These are phyloP conservation scores for Drosophila busckii DNA, from an alignment of 1,140 invertebrate species.

Conservation along the genomic window DNA sequence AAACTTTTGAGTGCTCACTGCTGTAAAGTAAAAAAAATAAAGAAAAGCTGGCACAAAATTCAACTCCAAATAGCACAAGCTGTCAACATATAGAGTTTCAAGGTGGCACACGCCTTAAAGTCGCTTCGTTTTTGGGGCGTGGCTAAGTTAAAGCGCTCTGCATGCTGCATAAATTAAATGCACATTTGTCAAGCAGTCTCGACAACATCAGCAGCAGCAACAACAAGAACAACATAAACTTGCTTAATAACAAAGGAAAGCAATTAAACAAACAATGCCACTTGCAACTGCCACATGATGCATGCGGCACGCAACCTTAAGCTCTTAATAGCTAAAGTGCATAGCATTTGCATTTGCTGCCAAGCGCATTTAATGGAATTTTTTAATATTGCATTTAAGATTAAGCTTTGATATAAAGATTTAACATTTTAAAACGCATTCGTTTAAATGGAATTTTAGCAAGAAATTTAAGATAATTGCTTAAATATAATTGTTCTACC, in stretches of 20 bases:
- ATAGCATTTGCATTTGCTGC: no score
- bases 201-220: neutral
- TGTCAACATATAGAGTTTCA: slow-evolving; percentile 47
- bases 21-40: slow-evolving; percentile 10
- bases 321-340: slow-evolving; percentile 7
- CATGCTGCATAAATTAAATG: slow-evolving; percentile 38
- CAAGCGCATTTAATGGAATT: no score
- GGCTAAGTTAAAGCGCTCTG: slow-evolving; percentile 5
- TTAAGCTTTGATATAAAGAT: no score
- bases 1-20: slow-evolving; percentile 43
- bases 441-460: no score
- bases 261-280: slow-evolving; percentile 40
- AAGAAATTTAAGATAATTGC: no score
- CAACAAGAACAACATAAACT: no score
- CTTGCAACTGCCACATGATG: slow-evolving; percentile 8
- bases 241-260: slow-evolving; percentile 28
- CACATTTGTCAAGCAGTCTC: slow-evolving; percentile 41
- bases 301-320: slow-evolving; percentile 18
- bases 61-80: slow-evolving; percentile 42
- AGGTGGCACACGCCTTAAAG: slow-evolving; percentile 4
- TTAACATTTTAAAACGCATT: no score
- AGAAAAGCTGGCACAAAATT: slow-evolving; percentile 32
- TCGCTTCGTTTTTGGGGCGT: neutral
- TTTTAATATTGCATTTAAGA: no score
- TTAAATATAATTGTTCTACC: no score